These are phyloP conservation scores for Hystrix brachyura DNA, from an alignment of 2,113 vertebrate species.

Conservation along the genomic window DNA sequence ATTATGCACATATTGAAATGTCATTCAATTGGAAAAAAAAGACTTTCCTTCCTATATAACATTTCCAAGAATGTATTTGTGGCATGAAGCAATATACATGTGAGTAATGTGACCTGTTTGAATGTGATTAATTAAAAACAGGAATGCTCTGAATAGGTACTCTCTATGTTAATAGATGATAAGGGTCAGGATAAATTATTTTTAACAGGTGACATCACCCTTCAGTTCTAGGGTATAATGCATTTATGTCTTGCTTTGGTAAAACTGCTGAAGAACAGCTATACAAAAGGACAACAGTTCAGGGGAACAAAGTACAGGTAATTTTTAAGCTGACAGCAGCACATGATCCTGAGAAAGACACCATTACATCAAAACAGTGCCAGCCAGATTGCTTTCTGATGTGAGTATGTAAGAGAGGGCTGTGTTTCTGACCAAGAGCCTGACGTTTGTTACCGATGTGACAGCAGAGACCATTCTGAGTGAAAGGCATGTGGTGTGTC, in stretches of 20 bases:
- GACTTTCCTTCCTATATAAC: not conserved
- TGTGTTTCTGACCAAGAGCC: not conserved
- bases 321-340: not conserved
- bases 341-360: not conserved
- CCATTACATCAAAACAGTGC: not conserved
- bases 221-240: constrained; percentile 4
- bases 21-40: not conserved
- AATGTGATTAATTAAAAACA: not conserved
- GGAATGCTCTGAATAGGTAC: not conserved
- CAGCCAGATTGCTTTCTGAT: not conserved
- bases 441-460: not conserved
- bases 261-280: not conserved
- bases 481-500: not conserved
- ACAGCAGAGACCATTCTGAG: not conserved
- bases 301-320: not conserved
- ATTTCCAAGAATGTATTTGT: not conserved
- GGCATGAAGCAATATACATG: not conserved
- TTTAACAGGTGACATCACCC: not conserved
- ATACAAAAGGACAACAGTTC: not conserved
- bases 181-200: not conserved
- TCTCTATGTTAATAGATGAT: not conserved
- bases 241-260: not conserved
- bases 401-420: not conserved
- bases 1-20: not conserved
- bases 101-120: not conserved